Evolutionary conservation across 2,113 vertebrate species (phyloP).

Genomic region (Malurus cyaneus): DNA sequence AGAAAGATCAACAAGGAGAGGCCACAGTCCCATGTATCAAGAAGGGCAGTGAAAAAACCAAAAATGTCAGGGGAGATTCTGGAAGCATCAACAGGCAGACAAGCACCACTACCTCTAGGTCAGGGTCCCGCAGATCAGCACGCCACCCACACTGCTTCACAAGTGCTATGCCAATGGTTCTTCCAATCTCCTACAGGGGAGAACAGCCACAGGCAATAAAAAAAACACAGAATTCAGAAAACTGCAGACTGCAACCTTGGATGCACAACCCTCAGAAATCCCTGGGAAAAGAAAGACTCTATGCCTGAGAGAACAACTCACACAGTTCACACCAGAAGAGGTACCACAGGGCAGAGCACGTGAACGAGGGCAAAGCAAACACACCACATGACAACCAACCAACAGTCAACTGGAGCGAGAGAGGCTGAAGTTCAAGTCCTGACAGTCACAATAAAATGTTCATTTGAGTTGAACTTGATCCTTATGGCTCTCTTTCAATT

Average conservation of each 20-base stretch:
- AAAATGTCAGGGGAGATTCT: neutral
- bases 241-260: neutral
- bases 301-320: neutral
- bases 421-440: neutral
- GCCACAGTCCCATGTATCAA: rapidly evolving
- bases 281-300: neutral
- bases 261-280: neutral
- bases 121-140: conserved; percentile 80
- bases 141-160: conserved; percentile 84
- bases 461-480: neutral
- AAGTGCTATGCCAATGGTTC: conserved; percentile 78
- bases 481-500: neutral
- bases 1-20: neutral
- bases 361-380: neutral
- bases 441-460: neutral
- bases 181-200: conserved; percentile 79
- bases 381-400: neutral
- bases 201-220: neutral
- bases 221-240: neutral
- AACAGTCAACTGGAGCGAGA: rapidly evolving
- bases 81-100: neutral
- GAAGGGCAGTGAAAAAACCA: neutral
- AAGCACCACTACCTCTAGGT: conserved; percentile 80
- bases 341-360: neutral
- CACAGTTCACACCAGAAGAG: neutral